Base-by-base conservation (phyloP, 2,797 vertebrate species). In the Bryconaethiops microstoma region DNA sequence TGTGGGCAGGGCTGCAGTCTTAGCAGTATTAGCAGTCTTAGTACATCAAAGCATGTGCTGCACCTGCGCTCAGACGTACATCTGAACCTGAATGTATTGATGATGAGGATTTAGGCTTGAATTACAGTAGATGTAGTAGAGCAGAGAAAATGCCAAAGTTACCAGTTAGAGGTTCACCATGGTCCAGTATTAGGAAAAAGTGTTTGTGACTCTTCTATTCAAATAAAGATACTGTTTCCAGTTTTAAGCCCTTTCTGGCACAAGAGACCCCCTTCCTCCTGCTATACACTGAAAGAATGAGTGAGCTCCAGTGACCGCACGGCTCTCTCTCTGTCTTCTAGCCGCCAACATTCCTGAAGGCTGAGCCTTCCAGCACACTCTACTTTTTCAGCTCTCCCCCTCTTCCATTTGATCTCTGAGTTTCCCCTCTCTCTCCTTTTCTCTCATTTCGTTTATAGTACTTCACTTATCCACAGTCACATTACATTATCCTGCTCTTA, bases 281-380 rank as follows among this genome's bases (percentile, higher is more conserved):
- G 76, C 76, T 92, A 91, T 91, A 92, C 89, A 90, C 91, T 84
- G 87, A 87, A 88, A 88, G 89, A 90, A 91, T 91, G 72, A 85
- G 89, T 88, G 88, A 92, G 90, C 89, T 89, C 81, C 88, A 86
- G 89, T 86, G 88, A 94, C 93, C 92, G 86, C 91, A 93, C 89
- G 82, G 90, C 90, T 86, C 88, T 90, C 89, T 79, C 89, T 89
- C 89, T 86, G 84, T 90, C 86, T 82, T 87, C 19, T 77, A 87
- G 90, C 92, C 93, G 94, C 91, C 91, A 86, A 86, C 94, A 95
- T 95, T 95, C 94, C 94, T 95, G 91, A 94, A 91, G 88, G 86
- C 91, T 92, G 91, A 94, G 90, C 89, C 88, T 82, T 85, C 83
- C 84, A 83, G 80, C 88, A 91, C 82, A 10, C 82, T 79, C 82